Evolutionary conservation across 2,797 vertebrate species (phyloP).

Genomic region (Nannoperca australis): DNA sequence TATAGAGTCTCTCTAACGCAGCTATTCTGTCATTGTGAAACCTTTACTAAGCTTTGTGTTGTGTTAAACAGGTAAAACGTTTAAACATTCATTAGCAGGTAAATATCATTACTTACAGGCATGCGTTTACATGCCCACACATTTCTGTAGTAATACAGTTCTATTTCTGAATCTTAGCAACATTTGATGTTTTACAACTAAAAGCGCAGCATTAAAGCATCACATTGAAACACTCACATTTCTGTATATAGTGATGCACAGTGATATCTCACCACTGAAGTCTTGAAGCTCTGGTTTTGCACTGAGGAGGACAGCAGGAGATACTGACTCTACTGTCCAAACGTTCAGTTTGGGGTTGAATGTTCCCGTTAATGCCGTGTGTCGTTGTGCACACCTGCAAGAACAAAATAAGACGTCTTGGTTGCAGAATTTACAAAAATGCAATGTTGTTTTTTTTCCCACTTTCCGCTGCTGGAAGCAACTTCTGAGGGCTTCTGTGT

Average conservation of each 20-base stretch:
- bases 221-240: too few species aligned
- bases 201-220: too few species aligned
- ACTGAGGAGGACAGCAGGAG: not conserved
- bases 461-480: conserved; percentile 17
- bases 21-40: too few species aligned
- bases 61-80: too few species aligned
- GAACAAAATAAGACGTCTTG: not conserved
- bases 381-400: not conserved
- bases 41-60: too few species aligned
- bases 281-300: not conserved
- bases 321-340: not conserved
- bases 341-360: not conserved
- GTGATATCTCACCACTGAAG: not conserved
- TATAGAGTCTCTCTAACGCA: too few species aligned
- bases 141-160: too few species aligned
- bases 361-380: not conserved
- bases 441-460: conserved; percentile 3
- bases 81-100: too few species aligned
- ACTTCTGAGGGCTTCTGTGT: conserved; percentile 1
- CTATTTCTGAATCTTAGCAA: too few species aligned
- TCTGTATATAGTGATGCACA: not conserved
- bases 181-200: too few species aligned
- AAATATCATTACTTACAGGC: too few species aligned
- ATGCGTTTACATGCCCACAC: too few species aligned
- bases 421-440: not conserved